These are phyloP conservation scores for Struthidea cinerea DNA, from an alignment of 2,113 vertebrate genomes.

Conservation along the genomic window DNA sequence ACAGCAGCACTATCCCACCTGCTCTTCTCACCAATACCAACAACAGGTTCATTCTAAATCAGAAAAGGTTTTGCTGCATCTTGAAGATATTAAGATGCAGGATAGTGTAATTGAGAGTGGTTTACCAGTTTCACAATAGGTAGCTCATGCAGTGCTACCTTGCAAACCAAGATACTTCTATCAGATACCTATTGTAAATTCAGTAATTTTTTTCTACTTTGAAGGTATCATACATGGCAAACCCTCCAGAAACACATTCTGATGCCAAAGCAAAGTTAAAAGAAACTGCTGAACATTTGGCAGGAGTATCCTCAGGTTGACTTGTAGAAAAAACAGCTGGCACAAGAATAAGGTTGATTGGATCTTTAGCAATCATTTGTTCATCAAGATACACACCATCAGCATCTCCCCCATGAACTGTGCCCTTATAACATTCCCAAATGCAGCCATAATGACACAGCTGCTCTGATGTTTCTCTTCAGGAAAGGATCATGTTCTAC, in stretches of 20 bases:
- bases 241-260: not conserved
- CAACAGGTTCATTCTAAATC: not conserved
- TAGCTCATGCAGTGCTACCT: not conserved
- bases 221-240: not conserved
- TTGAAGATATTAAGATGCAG: not conserved
- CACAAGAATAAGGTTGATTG: not conserved
- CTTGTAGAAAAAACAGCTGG: not conserved
- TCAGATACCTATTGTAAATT: not conserved
- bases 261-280: not conserved
- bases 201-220: not conserved
- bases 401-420: not conserved
- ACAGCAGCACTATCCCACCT: not conserved
- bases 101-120: not conserved
- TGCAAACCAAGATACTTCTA: not conserved
- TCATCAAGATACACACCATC: not conserved
- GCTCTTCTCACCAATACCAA: not conserved
- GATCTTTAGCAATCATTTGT: not conserved
- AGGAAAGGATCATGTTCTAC: not conserved
- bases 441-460: not conserved
- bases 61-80: not conserved
- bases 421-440: not conserved
- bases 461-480: not conserved
- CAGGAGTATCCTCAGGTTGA: not conserved
- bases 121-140: not conserved
- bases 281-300: not conserved